Conservation (phyloP, 2,797 vertebrate genomes). For the Lepilemur septentrionalis region DNA sequence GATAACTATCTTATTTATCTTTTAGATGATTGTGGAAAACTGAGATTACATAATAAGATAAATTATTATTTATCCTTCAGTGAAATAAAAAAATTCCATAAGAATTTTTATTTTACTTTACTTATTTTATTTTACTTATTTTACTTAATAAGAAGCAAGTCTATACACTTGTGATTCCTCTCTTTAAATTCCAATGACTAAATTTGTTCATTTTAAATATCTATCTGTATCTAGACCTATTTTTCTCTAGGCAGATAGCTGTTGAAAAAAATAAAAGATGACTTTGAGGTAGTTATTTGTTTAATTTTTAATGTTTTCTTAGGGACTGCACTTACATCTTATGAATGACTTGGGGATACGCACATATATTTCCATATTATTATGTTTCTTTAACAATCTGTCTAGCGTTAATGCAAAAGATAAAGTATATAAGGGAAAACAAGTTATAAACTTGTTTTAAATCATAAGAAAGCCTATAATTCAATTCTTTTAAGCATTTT, state of each 20-base stretch:
- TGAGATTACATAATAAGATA: neutral
- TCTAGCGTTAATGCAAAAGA: neutral
- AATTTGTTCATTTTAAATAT: neutral
- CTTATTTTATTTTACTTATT: too few relatives aligned
- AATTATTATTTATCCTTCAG: neutral
- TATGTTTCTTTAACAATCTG: neutral
- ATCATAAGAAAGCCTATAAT: neutral
- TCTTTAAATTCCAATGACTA: neutral
- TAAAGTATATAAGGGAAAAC: neutral
- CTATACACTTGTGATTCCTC: neutral
- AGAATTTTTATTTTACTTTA: too few relatives aligned
- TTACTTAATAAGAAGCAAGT: neutral
- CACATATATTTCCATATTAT: neutral
- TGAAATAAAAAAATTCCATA: neutral
- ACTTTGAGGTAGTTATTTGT: neutral
- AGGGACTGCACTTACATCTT: neutral
- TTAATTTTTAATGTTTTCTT: neutral
- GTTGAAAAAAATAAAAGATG: neutral
- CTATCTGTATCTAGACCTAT: neutral
- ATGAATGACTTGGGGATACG: neutral
- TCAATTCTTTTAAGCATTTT: slow-evolving; percentile 3
- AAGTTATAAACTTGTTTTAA: neutral
- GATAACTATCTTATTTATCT: neutral
- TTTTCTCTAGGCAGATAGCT: neutral
- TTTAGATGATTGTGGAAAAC: neutral